Percentiles rank a stretch among this genome's conserved stretches.
These are phyloP conservation scores for Python bivittatus DNA, from an alignment of 2,113 vertebrate genomes.

Conservation along the genomic window DNA sequence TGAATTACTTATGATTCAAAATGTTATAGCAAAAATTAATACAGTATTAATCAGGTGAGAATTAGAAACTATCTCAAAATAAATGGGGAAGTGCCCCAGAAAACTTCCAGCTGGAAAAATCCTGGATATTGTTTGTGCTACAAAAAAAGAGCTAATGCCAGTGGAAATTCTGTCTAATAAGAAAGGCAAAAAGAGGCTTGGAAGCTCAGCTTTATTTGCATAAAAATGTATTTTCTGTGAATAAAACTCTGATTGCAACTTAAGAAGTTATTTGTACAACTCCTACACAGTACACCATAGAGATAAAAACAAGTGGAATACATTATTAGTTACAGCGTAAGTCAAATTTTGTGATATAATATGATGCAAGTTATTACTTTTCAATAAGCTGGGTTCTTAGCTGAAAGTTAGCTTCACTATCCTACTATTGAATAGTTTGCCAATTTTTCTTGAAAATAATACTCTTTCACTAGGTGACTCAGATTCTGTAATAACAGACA, in stretches of 20 bases:
- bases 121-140: not conserved
- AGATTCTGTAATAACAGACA: not conserved
- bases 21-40: slow-evolving; percentile 25
- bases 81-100: slow-evolving; percentile 4
- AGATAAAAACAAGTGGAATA: not conserved
- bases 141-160: not conserved
- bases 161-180: not conserved
- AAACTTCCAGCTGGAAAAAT: not conserved
- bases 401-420: not conserved
- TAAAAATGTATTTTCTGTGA: not conserved
- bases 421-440: not conserved
- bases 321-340: not conserved
- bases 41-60: slow-evolving; percentile 19
- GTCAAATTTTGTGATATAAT: not conserved
- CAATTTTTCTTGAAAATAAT: not conserved
- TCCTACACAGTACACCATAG: not conserved
- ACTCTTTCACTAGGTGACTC: not conserved
- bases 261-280: not conserved
- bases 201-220: not conserved
- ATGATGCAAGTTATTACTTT: not conserved
- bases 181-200: not conserved
- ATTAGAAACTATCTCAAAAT: slow-evolving; percentile 9
- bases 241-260: not conserved
- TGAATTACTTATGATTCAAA: not conserved
- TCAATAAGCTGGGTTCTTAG: not conserved